Evolutionary conservation across 2,113 vertebrate species (phyloP).

Genomic region (Arenaria interpres): DNA sequence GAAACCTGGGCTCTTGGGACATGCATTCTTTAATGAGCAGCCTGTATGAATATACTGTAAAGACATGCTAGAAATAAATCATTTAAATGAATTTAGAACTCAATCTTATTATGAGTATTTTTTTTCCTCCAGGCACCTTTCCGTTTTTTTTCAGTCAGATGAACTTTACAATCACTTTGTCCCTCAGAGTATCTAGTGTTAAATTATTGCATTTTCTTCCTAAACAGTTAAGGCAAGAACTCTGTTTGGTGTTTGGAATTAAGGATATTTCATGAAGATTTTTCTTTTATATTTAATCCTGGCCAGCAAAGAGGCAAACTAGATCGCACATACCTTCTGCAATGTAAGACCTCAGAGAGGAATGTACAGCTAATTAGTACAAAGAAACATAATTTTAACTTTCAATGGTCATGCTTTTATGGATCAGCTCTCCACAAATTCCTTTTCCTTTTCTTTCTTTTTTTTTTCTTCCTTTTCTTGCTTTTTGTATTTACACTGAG

Average conservation of each 20-base stretch:
- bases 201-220: not conserved
- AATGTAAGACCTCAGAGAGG: not conserved
- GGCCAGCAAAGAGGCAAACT: not conserved
- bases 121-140: not conserved
- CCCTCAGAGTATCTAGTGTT: not conserved
- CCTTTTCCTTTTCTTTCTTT: no score
- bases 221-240: not conserved
- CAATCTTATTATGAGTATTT: not conserved
- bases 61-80: not conserved
- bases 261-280: not conserved
- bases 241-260: not conserved
- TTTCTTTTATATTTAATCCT: not conserved
- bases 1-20: not conserved
- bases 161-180: not conserved
- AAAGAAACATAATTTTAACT: not conserved
- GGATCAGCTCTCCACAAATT: not conserved
- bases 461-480: not conserved
- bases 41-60: not conserved
- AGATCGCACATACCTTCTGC: not conserved
- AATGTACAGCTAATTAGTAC: not conserved
- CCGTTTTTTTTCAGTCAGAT: not conserved
- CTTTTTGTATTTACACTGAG: not conserved
- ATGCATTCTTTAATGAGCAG: not conserved
- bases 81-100: not conserved
- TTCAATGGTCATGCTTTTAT: not conserved